Percentiles rank a stretch among this genome's conserved stretches.
phyloP scores from a whole-genome alignment of 1,140 invertebrate genomes.

The Drosophila kohkoa region DNA sequence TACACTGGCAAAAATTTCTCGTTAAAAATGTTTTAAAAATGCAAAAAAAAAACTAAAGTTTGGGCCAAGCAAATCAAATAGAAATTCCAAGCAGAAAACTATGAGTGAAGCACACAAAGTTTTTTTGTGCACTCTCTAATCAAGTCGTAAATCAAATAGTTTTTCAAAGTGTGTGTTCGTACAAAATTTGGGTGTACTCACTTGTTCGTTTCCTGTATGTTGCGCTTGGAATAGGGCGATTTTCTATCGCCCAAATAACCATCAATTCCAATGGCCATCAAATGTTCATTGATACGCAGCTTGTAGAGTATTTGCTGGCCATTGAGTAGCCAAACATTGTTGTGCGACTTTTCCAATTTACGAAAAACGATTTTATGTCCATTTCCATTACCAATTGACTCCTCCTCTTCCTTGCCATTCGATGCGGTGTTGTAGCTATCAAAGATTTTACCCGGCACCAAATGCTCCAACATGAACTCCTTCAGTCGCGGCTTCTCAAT shows the following conservation, averaged over 20 bases:
- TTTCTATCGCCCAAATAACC: conserved; percentile 84
- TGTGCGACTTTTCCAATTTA: conserved; percentile 86
- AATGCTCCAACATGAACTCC: conserved; percentile 86
- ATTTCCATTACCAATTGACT: conserved; percentile 81
- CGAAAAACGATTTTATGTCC: conserved; percentile 84
- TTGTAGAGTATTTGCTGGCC: conserved; percentile 83
- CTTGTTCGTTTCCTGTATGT: conserved; percentile 85
- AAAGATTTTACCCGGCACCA: conserved; percentile 86
- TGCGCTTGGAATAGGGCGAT: conserved; percentile 83
- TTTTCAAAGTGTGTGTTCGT: conserved; percentile 24
- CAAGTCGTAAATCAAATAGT: background rate
- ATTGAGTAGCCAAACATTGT: conserved; percentile 85
- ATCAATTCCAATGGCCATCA: conserved; percentile 83
- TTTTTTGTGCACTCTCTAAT: background rate
- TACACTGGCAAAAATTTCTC: conserved; percentile 34
- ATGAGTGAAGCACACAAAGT: background rate
- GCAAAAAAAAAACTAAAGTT: background rate
- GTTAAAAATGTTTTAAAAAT: background rate
- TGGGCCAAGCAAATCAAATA: background rate
- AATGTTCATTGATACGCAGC: conserved; percentile 79
- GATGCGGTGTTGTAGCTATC: conserved; percentile 84
- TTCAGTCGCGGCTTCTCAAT: conserved; percentile 85
- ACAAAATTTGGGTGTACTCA: conserved; percentile 53
- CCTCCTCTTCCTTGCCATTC: conserved; percentile 81
- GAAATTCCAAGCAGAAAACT: background rate